Percentiles rank a stretch among this genome's conserved stretches.
Conservation (phyloP, 2,113 vertebrate genomes). For the Mastomys natalensis region DNA sequence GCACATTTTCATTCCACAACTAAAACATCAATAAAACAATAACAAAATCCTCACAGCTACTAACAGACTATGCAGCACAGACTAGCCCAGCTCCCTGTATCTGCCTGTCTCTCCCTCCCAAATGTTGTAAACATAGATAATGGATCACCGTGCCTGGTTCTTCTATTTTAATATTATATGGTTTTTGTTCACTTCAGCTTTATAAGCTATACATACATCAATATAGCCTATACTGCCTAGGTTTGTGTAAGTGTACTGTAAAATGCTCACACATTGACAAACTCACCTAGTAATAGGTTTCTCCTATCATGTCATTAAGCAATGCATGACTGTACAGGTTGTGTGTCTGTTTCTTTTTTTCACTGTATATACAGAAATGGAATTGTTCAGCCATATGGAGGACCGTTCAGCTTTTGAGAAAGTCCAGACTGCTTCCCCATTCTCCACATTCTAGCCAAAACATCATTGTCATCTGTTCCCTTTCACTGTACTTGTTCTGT, state of each 20-base stretch:
- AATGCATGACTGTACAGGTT: not conserved
- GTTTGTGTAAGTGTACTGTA: not conserved
- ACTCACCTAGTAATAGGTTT: not conserved
- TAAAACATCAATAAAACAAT: not conserved
- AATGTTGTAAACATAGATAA: not conserved
- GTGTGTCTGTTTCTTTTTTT: not conserved
- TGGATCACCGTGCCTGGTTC: not conserved
- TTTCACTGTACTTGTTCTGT: not conserved
- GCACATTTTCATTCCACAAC: not conserved
- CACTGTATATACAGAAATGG: not conserved
- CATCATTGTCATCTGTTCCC: not conserved
- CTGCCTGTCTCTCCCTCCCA: not conserved
- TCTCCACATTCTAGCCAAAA: not conserved
- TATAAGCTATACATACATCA: not conserved
- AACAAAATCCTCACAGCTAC: not conserved
- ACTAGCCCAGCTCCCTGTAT: not conserved
- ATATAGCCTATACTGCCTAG: not conserved
- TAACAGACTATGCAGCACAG: not conserved
- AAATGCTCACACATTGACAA: not conserved
- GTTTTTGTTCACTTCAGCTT: not conserved
- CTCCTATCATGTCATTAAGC: not conserved
- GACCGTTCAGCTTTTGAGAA: conserved; percentile 3
- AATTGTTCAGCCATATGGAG: not conserved
- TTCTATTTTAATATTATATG: not conserved
- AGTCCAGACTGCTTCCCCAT: conserved; percentile 2